Conservation (phyloP, 2,888 invertebrate genomes). For the Ophion obscuratus region DNA sequence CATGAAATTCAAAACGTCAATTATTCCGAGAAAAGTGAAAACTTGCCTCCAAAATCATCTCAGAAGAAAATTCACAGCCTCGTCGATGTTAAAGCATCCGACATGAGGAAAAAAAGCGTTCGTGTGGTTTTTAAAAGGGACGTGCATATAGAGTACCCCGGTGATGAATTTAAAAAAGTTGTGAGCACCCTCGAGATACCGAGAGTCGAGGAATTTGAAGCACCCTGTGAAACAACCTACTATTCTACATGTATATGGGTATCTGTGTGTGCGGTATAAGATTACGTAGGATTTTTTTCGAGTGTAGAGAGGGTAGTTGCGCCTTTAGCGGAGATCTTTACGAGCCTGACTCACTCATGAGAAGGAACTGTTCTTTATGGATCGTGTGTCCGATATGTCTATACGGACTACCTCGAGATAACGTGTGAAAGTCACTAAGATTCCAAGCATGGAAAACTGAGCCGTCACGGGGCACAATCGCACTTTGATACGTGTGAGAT, state of each 20-base stretch:
- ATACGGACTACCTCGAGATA: constrained; percentile 32
- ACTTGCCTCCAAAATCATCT: too few relatives aligned
- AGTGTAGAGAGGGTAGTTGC: constrained; percentile 45
- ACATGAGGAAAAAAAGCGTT: neutral
- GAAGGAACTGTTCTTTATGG: constrained; percentile 44
- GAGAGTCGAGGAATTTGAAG: constrained; percentile 43
- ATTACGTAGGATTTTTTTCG: constrained; percentile 44
- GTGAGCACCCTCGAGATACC: constrained; percentile 44
- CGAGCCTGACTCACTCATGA: constrained; percentile 40
- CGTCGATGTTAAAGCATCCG: neutral
- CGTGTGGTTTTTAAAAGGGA: neutral
- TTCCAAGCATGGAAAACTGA: constrained; percentile 26
- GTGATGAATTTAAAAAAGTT: constrained; percentile 17
- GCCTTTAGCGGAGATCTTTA: constrained; percentile 52
- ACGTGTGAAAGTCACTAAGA: constrained; percentile 39
- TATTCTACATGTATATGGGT: neutral
- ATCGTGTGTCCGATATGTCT: constrained; percentile 20
- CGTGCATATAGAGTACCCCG: neutral
- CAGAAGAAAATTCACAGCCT: neutral
- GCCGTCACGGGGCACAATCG: constrained; percentile 27
- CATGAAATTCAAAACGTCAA: too few relatives aligned
- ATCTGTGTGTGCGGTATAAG: constrained; percentile 22
- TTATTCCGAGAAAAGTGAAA: too few relatives aligned
- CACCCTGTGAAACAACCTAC: constrained; percentile 13
- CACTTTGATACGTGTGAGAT: constrained; percentile 38